Evolutionary conservation across 2,888 invertebrate genomes (phyloP), one percentile per base, ranked within the genome.

Genomic region (Chrysolina haemoptera): DNA sequence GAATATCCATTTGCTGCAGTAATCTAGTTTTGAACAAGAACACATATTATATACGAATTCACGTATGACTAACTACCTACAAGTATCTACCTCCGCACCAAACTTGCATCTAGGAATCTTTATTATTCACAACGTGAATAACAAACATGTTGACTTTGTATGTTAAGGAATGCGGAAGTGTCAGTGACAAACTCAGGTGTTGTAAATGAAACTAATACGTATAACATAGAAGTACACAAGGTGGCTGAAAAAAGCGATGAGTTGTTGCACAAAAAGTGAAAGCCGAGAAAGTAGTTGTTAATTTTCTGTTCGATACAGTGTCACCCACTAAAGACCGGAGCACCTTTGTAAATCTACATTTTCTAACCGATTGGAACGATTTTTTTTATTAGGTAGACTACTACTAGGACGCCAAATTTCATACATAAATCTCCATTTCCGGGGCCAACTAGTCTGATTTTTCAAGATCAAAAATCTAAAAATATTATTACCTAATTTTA

Each of bases 161-260:
- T 74, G 74, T 68, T 46, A 62, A 67, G 68, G 71, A 72, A 72
- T 76, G 76, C 76, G 76, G 74, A 76, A 76, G 64, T 40, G 16
- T 65, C 43, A 59, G 27, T 76, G 68, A 64, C 68, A 68, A 66
- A 59, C 55, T 62, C 67, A 72, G 62, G 69, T 72, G 72, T 69
- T 65, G 64, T 41, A 22, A 16, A 3, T 35, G 35, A 35, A 35
- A 6, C 0, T 35, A 35, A 27, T 43, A 22, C 18, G 11, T 59
- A 59, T 59, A 10, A n/a, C n/a, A 35, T 59, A 27, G 59, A 16
- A 27, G 35, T 59, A 16, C 22, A 59, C 59, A 59, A 14, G n/a
- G 59, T 59, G 59, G 9, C n/a, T 27, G 1, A 14, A 35, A 35
- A 35, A 35, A 59, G n/a, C n/a, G 9, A 48, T 12, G 35, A 35